A percentile compares a stretch with the other conserved stretches of the same genome.
Evolutionary conservation across 2,888 invertebrate genomes (phyloP).

Genomic region (Catocala sponsa): DNA sequence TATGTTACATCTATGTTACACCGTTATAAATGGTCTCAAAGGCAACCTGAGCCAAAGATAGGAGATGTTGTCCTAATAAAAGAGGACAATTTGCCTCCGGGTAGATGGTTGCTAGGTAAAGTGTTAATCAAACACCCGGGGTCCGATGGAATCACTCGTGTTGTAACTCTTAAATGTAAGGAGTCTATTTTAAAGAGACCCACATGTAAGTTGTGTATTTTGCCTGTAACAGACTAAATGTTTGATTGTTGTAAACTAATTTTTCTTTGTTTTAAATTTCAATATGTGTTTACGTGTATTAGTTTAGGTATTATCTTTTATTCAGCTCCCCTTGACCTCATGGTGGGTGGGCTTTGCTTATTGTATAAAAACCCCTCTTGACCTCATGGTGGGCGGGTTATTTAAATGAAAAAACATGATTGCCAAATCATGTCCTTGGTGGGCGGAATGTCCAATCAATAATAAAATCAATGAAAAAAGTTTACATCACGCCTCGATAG

Average conservation of each 20-base stretch:
- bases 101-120: slow-evolving; percentile 8
- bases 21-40: slow-evolving; percentile 5
- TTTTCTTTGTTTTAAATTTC: too few relatives aligned
- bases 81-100: slow-evolving; percentile 12
- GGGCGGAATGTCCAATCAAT: too few relatives aligned
- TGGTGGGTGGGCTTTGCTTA: too few relatives aligned
- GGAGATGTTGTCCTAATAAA: slow-evolving; percentile 18
- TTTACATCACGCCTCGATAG: too few relatives aligned
- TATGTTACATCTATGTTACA: slow-evolving; percentile 10
- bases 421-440: too few relatives aligned
- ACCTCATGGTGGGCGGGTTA: too few relatives aligned
- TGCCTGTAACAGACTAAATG: background rate
- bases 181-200: background rate
- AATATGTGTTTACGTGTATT: too few relatives aligned
- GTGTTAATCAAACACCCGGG: slow-evolving; percentile 13
- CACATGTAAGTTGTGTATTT: background rate
- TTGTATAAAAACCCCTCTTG: too few relatives aligned
- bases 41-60: background rate
- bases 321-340: too few relatives aligned
- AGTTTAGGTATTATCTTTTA: too few relatives aligned
- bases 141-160: slow-evolving; percentile 5
- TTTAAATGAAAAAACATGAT: too few relatives aligned
- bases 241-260: background rate
- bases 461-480: too few relatives aligned
- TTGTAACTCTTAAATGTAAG: slow-evolving; percentile 4